A percentile compares a stretch with the other conserved stretches of the same genome.
Evolutionary conservation across 2,888 invertebrate genomes (phyloP).

Genomic region (Molorchus minor): DNA sequence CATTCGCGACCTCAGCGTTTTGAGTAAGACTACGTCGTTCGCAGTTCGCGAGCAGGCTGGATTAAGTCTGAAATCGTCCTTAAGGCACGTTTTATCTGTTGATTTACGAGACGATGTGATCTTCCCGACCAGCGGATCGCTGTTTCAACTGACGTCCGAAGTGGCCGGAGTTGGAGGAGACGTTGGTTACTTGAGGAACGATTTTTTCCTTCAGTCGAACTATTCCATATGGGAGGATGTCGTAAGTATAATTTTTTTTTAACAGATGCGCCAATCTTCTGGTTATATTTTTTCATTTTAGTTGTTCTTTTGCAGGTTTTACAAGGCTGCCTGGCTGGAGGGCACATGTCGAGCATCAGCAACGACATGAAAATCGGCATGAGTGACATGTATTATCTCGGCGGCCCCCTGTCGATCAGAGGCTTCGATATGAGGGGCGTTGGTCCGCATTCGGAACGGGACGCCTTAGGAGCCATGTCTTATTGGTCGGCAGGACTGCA

Average conservation of each 20-base stretch:
- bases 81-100: constrained; percentile 80
- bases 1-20: constrained; percentile 80
- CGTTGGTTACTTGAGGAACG: constrained; percentile 88
- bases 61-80: constrained; percentile 86
- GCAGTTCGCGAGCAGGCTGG: constrained; percentile 89
- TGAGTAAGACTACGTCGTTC: constrained; percentile 81
- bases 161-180: constrained; percentile 91
- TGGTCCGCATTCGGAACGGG: constrained; percentile 84
- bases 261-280: background rate
- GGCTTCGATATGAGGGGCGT: constrained; percentile 90
- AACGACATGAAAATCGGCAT: constrained; percentile 69
- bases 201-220: constrained; percentile 72
- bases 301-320: constrained; percentile 69
- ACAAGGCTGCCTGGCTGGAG: constrained; percentile 75
- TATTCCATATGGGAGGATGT: constrained; percentile 68
- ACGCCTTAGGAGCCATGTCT: constrained; percentile 77
- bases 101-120: constrained; percentile 84
- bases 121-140: constrained; percentile 79
- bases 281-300: background rate
- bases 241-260: constrained; percentile 60
- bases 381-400: constrained; percentile 83
- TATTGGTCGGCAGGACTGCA: constrained; percentile 91
- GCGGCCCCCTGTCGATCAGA: constrained; percentile 87
- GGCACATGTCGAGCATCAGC: constrained; percentile 72
- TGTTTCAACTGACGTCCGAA: constrained; percentile 81